phyloP scores from a whole-genome alignment of 2,888 invertebrate genomes.

The Campoplex nolae region DNA sequence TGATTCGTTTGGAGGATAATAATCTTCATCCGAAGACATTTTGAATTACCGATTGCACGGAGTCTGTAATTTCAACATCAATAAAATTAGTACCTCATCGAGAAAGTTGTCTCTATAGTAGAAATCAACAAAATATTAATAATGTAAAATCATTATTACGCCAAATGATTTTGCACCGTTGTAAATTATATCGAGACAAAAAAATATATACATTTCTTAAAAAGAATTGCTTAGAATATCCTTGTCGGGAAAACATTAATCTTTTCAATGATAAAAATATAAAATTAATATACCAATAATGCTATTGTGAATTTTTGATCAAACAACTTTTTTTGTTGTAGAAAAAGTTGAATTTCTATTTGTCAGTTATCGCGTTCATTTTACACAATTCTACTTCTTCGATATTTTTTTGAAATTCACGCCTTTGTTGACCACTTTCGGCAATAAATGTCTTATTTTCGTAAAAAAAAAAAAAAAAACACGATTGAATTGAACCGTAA shows the following conservation, averaged over 20 bases:
- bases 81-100: not conserved
- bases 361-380: not conserved
- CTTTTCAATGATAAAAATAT: not conserved
- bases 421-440: not conserved
- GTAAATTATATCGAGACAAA: not conserved
- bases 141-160: not conserved
- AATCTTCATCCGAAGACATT: conserved; percentile 44
- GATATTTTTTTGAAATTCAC: not conserved
- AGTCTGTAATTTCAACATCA: not conserved
- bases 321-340: not conserved
- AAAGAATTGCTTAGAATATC: not conserved
- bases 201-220: not conserved
- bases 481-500: not conserved
- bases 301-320: not conserved
- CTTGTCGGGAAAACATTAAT: not conserved
- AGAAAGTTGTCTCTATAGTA: not conserved
- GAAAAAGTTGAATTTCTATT: not conserved
- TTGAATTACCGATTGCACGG: not conserved
- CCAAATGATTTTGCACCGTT: not conserved
- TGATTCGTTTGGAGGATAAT: not conserved
- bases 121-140: not conserved
- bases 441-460: not conserved
- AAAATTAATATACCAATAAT: too few relatives aligned
- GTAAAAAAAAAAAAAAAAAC: not conserved
- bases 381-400: not conserved